These are phyloP conservation scores for Premnoplex brunnescens DNA, from an alignment of 2,797 vertebrate genomes.

Conservation along the genomic window DNA sequence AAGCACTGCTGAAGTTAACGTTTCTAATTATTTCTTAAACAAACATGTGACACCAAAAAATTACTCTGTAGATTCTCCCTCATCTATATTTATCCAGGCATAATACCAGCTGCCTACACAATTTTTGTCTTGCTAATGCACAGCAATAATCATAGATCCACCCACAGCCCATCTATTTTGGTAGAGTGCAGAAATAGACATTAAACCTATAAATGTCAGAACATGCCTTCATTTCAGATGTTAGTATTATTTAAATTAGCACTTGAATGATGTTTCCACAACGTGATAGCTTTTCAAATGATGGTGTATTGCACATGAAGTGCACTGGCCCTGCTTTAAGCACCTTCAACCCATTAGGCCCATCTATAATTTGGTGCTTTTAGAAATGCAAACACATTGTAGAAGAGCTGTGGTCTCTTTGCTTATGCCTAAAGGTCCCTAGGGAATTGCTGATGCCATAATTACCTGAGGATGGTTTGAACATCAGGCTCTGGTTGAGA, in stretches of 20 bases:
- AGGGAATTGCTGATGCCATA: constrained; percentile 47
- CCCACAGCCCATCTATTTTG: constrained; percentile 67
- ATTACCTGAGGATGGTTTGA: constrained; percentile 34
- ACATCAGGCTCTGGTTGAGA: background rate
- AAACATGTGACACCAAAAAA: constrained; percentile 24
- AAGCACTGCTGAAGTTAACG: background rate
- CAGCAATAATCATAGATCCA: constrained; percentile 59
- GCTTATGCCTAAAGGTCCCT: constrained; percentile 11
- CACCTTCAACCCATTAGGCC: constrained; percentile 67
- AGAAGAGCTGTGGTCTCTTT: constrained; percentile 35
- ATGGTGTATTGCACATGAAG: constrained; percentile 54
- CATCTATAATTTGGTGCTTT: constrained; percentile 63
- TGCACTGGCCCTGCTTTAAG: constrained; percentile 45
- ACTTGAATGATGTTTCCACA: constrained; percentile 55
- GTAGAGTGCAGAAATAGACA: constrained; percentile 63
- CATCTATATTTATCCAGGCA: constrained; percentile 62
- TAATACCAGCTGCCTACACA: constrained; percentile 59
- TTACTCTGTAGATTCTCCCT: constrained; percentile 45
- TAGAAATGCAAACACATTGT: constrained; percentile 7
- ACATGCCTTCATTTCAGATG: constrained; percentile 59
- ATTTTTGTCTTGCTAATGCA: constrained; percentile 66
- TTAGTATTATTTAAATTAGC: constrained; percentile 75
- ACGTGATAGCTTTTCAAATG: constrained; percentile 67
- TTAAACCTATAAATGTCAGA: constrained; percentile 75
- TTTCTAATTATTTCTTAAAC: constrained; percentile 41